Conservation (phyloP, 2,113 vertebrate species). For the Polypterus senegalus region DNA sequence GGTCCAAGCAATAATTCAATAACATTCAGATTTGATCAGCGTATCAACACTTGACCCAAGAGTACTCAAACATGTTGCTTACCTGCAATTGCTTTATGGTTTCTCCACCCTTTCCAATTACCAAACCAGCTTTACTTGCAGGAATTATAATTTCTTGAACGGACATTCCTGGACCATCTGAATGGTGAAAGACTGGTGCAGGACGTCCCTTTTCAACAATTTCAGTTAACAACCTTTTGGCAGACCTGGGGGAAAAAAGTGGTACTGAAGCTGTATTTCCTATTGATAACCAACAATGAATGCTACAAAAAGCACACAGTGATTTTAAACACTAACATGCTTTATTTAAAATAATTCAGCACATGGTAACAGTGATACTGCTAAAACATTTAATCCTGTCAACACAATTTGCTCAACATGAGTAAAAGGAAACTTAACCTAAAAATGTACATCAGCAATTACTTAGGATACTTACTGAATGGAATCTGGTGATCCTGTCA, state of each 20-base stretch:
- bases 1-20: too few species aligned
- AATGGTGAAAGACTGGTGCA: constrained; percentile 87
- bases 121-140: constrained; percentile 88
- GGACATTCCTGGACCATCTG: constrained; percentile 82
- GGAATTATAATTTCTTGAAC: constrained; percentile 97
- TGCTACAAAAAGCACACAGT: too few species aligned
- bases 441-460: neutral
- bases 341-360: too few species aligned
- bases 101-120: constrained; percentile 94
- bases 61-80: neutral
- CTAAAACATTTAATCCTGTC: too few species aligned
- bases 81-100: constrained; percentile 97
- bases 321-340: too few species aligned
- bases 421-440: too few species aligned
- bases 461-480: constrained; percentile 69
- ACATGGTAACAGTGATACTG: too few species aligned
- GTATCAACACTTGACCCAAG: neutral
- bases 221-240: constrained; percentile 83
- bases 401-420: too few species aligned
- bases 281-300: too few species aligned
- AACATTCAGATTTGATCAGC: too few species aligned
- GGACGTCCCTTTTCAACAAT: constrained; percentile 95
- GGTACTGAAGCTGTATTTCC: too few species aligned
- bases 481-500: constrained; percentile 83
- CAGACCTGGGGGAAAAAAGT: constrained; percentile 44